Conservation (phyloP, 64 coral and sea anemone species). For the Hydrozoanthus tunicans region DNA sequence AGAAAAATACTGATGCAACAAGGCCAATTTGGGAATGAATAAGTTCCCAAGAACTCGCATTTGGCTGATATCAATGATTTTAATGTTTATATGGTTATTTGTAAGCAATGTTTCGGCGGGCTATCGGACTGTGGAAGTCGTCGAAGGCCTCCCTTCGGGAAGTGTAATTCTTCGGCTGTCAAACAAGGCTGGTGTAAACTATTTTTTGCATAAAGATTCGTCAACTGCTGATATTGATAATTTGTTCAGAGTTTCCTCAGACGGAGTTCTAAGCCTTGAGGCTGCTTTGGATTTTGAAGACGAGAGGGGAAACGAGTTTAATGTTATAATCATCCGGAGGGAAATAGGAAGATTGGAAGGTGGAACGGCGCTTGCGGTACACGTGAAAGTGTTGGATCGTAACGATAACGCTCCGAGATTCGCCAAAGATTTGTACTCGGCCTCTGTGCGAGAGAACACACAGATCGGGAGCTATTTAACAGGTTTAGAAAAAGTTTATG, state of each 20-base stretch:
- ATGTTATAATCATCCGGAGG: slow-evolving; percentile 76
- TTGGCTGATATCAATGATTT: background rate
- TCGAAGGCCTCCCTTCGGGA: slow-evolving; percentile 76
- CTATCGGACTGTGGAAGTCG: slow-evolving; percentile 59
- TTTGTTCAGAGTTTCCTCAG: slow-evolving; percentile 79
- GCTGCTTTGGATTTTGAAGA: slow-evolving; percentile 91
- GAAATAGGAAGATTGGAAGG: slow-evolving; percentile 59
- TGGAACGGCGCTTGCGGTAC: slow-evolving; percentile 59
- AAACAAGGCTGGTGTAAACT: slow-evolving; percentile 51
- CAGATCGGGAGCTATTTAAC: slow-evolving; percentile 65
- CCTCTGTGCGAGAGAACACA: slow-evolving; percentile 62
- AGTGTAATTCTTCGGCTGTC: slow-evolving; percentile 68
- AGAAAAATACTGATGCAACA: slow-evolving; percentile 4
- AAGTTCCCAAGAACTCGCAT: background rate
- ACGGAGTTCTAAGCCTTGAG: slow-evolving; percentile 77
- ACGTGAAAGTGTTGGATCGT: slow-evolving; percentile 71
- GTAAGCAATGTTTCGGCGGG: background rate
- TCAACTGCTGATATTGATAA: slow-evolving; percentile 43
- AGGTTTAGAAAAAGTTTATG: slow-evolving; percentile 86
- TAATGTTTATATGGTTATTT: background rate
- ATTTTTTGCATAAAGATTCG: slow-evolving; percentile 69
- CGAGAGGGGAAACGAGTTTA: slow-evolving; percentile 77
- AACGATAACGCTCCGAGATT: slow-evolving; percentile 92
- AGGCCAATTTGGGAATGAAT: background rate
- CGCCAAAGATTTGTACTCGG: slow-evolving; percentile 77